Evolutionary conservation across 2,888 invertebrate genomes (phyloP).

Genomic region (Portevinia maculata): DNA sequence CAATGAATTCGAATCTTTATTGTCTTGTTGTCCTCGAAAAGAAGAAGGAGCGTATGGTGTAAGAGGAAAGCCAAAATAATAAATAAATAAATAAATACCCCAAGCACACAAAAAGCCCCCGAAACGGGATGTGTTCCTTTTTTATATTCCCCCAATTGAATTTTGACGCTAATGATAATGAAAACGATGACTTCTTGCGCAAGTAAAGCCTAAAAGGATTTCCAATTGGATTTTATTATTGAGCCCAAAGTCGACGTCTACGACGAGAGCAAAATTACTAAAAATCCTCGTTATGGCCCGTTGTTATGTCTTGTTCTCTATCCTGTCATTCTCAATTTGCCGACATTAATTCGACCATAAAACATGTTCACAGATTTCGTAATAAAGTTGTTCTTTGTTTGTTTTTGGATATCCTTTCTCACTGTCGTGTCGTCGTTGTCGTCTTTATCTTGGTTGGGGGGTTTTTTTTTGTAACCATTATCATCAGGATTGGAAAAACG

Average conservation of each 20-base stretch:
- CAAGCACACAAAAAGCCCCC: background rate
- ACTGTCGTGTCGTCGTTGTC: no score
- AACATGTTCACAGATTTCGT: slow-evolving; percentile 66
- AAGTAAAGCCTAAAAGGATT: slow-evolving; percentile 67
- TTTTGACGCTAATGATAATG: slow-evolving; percentile 73
- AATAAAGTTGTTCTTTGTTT: slow-evolving; percentile 31
- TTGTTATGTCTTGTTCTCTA: slow-evolving; percentile 27
- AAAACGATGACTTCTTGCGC: slow-evolving; percentile 63
- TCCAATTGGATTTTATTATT: slow-evolving; percentile 70
- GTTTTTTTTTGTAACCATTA: slow-evolving; percentile 44
- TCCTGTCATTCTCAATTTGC: slow-evolving; percentile 59
- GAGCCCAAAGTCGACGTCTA: slow-evolving; percentile 25
- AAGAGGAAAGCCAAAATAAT: slow-evolving; percentile 14
- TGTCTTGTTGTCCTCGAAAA: slow-evolving; percentile 42
- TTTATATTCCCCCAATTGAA: slow-evolving; percentile 66
- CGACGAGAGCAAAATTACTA: slow-evolving; percentile 37
- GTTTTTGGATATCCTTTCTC: background rate
- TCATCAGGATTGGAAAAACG: slow-evolving; percentile 47
- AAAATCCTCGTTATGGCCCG: slow-evolving; percentile 53
- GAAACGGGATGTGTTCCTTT: slow-evolving; percentile 22
- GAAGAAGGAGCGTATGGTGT: background rate
- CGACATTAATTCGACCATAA: slow-evolving; percentile 62
- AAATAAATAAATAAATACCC: background rate
- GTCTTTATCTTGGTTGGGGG: slow-evolving; percentile 8
- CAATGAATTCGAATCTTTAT: slow-evolving; percentile 45